A percentile compares a stretch with the other conserved stretches of the same genome.
Conservation (phyloP, 2,113 vertebrate species). For the Athene cunicularia region DNA sequence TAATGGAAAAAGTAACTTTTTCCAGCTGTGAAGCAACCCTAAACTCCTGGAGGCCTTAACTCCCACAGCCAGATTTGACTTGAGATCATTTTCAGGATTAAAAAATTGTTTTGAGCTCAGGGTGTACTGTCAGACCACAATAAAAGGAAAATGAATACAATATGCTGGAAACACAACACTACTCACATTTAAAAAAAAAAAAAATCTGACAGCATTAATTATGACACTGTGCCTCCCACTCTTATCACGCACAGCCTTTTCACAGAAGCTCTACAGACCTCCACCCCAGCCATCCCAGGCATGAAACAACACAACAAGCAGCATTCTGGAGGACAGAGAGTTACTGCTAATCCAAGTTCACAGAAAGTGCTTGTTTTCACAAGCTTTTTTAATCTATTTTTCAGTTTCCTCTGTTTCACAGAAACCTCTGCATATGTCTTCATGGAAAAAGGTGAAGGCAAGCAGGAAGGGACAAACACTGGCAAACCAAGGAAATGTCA, state of each 20-base stretch:
- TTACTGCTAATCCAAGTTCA: neutral
- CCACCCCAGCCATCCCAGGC: constrained; percentile 22
- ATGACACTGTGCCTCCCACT: constrained; percentile 46
- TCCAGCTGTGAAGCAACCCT: constrained; percentile 28
- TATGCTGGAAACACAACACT: constrained; percentile 42
- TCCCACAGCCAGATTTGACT: constrained; percentile 25
- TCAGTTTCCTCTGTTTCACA: neutral
- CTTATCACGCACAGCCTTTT: constrained; percentile 27
- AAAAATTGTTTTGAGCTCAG: constrained; percentile 45
- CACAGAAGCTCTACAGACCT: constrained; percentile 3
- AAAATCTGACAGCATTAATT: constrained; percentile 58
- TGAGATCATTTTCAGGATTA: constrained; percentile 31
- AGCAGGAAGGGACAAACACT: neutral
- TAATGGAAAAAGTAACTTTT: constrained; percentile 44
- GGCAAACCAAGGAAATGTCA: neutral
- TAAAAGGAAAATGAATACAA: constrained; percentile 67
- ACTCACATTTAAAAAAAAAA: constrained; percentile 9
- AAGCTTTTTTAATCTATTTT: neutral
- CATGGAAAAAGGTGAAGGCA: neutral
- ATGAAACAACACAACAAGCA: neutral
- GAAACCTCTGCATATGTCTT: neutral
- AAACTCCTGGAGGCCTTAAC: constrained; percentile 3
- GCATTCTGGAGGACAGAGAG: neutral
- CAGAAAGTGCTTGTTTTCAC: neutral
- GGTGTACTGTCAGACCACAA: constrained; percentile 43